Base-by-base conservation (phyloP, 2,888 invertebrate genomes). In the Caenorhabditis japonica region DNA sequence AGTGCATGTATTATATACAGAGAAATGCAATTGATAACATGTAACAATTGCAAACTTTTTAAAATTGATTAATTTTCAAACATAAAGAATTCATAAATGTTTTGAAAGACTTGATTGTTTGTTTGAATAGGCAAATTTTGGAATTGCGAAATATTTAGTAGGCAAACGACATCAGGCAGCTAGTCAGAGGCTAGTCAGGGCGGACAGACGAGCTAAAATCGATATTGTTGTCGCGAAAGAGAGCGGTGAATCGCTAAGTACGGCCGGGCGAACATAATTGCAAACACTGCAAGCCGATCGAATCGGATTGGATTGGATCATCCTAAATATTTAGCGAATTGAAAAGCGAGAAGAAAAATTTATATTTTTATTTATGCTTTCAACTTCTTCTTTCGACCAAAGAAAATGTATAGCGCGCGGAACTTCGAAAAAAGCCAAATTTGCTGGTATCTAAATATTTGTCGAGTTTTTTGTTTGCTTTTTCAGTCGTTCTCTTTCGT, bases 201-300 rank as follows among this genome's bases (percentile, higher is more conserved):
- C 62, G 25, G 62, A 34, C 47, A 49, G 38, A 13, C 47, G 55
- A 30, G 33, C 17, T 30, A 33, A 62, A 62, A 62, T 62, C 62
- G 44, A 62, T 62, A 62, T 21, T 27, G 46, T 38, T 46, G n/a
- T n/a, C n/a, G 62, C 46, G 62, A 46, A 53, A 47, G 47, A 12
- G 15, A 23, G 17, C 8, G 39, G 25, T 25, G 52, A 52, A 25
- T 43, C 52, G 52, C 46, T 25, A 4, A 17, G 30, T 47, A 30
- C 17, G 30, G 25, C 30, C 39, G 39, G 13, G 43, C 43, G 43
- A 43, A 43, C 49, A 62, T 62, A 62, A 62, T 55, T 62, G 62
- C 55, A 55, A 62, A 33, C 47, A n/a, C n/a, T n/a, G n/a, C n/a
- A n/a, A n/a, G n/a, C n/a, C n/a, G n/a, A 17, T 1, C 13, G 30